phyloP scores from a whole-genome alignment of 2,113 vertebrate genomes.

The Clinocottus analis region DNA sequence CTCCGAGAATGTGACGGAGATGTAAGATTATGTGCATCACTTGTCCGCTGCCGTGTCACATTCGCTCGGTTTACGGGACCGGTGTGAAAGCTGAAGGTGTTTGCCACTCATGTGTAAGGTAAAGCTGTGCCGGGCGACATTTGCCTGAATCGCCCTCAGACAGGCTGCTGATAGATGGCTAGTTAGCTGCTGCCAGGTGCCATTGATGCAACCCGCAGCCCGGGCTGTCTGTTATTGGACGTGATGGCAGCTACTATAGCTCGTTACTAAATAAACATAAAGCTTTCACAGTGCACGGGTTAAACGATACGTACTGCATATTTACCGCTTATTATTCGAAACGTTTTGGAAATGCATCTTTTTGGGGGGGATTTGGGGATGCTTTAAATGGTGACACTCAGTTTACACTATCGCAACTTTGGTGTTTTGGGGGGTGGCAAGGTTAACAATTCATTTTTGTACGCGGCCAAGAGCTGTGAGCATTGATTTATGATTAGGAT shows the following conservation, averaged over 20 bases:
- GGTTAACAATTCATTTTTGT: slow-evolving; percentile 34
- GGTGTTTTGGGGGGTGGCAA: slow-evolving; percentile 57
- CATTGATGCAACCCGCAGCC: slow-evolving; percentile 64
- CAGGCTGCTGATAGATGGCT: slow-evolving; percentile 70
- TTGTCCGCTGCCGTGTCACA: slow-evolving; percentile 50
- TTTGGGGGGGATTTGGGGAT: background rate
- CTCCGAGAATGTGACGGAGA: slow-evolving; percentile 79
- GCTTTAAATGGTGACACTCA: slow-evolving; percentile 39
- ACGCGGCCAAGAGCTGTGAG: slow-evolving; percentile 23
- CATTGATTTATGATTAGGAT: slow-evolving; percentile 19
- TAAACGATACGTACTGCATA: background rate
- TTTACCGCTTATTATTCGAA: background rate
- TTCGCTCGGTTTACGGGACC: slow-evolving; percentile 27
- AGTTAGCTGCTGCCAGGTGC: slow-evolving; percentile 69
- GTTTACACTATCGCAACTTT: slow-evolving; percentile 56
- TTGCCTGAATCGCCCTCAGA: slow-evolving; percentile 55
- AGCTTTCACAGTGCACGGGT: slow-evolving; percentile 5
- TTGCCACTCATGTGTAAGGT: slow-evolving; percentile 15
- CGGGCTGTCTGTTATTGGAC: slow-evolving; percentile 57
- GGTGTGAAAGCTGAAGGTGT: background rate
- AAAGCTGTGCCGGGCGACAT: slow-evolving; percentile 41
- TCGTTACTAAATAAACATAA: slow-evolving; percentile 57
- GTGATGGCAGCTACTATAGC: slow-evolving; percentile 36
- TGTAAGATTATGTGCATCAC: slow-evolving; percentile 68
- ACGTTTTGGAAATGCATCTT: slow-evolving; percentile 7